A percentile compares a stretch with the other conserved stretches of the same genome.
phyloP scores from a whole-genome alignment of 53 echinoderm and acorn worm species.

The Crossaster papposus region DNA sequence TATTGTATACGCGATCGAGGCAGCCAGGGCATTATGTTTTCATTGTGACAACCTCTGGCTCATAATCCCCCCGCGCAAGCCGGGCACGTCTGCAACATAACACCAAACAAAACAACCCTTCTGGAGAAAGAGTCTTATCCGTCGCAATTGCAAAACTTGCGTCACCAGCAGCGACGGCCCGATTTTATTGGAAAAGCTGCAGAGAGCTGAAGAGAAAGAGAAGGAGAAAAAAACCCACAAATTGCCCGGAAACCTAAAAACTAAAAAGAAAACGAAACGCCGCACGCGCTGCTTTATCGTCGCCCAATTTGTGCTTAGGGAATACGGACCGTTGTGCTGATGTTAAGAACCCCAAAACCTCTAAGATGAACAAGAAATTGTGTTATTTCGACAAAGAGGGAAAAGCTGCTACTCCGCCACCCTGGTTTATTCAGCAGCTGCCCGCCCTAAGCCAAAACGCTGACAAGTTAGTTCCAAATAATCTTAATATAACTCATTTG shows the following conservation, averaged over 20 bases:
- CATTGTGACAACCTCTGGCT: not conserved
- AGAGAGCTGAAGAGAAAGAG: not conserved
- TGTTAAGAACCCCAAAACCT: not conserved
- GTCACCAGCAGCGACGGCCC: constrained; percentile 20
- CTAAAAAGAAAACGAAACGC: not conserved
- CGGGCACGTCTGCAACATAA: constrained; percentile 30
- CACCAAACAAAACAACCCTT: constrained; percentile 35
- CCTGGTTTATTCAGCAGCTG: constrained; percentile 14
- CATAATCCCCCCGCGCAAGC: constrained; percentile 10
- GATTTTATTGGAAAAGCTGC: constrained; percentile 42
- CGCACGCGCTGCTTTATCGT: not conserved
- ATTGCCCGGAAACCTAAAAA: not conserved
- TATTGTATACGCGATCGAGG: not conserved
- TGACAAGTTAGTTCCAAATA: not conserved
- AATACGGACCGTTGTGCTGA: not conserved
- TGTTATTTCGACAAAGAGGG: not conserved
- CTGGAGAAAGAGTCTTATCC: constrained; percentile 13
- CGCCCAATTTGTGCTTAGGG: not conserved
- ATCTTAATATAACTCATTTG: constrained; percentile 6
- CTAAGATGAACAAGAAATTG: constrained; percentile 2
- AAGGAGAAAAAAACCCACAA: not conserved
- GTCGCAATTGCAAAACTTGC: constrained; percentile 33
- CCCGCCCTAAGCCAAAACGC: not conserved
- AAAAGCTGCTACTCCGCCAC: not conserved
- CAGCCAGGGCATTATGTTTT: constrained; percentile 4